Base-by-base conservation (phyloP, 2,888 invertebrate species). In the Idaea dimidiata region DNA sequence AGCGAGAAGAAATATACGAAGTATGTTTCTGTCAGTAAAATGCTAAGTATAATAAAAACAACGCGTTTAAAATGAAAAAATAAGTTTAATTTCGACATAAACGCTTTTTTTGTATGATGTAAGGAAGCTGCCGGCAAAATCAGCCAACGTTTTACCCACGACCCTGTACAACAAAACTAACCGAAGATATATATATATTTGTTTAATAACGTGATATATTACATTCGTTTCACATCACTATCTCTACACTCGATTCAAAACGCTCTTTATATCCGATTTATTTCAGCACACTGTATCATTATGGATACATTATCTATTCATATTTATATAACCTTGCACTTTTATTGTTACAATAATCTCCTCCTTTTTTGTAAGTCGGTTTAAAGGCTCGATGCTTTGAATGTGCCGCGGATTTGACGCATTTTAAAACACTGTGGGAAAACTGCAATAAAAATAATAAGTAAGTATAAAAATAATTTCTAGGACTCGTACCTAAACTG, bases 171-270 rank as follows among this genome's bases (percentile, higher is more conserved):
- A 43, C 14, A 43, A 14, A 43, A 43, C 8, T 43, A 43, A 14
- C 8, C 43, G 43, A 43, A 43, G 43, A 8, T 43, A 43, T 43
- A 43, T 43, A 43, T 43, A 6, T 43, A 14, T 56, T 56, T 56
- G 17, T 17, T 56, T 18, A 14, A 56, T 56, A 16, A 18, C 54
- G 54, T 17, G 54, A 17, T n/a, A 54, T 17, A 17, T 54, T 17
- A 54, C 54, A 54, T 54, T 54, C 54, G 16, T n/a, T 43, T 43
- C 43, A 43, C 43, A 43, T 43, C 43, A 43, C 5, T 43, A 43
- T 43, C 43, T 14, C 43, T 43, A 43, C 6, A 8, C 14, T 43
- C 43, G 43, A 43, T 59, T 17, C n/a, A 64, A 64, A 62, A 58
- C 1, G 8, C 3, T 10, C 43, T 43, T 43, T 43, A 43, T 43